These are phyloP conservation scores for Pollimyrus isidori DNA, from an alignment of 2,113 vertebrate species.

Conservation along the genomic window DNA sequence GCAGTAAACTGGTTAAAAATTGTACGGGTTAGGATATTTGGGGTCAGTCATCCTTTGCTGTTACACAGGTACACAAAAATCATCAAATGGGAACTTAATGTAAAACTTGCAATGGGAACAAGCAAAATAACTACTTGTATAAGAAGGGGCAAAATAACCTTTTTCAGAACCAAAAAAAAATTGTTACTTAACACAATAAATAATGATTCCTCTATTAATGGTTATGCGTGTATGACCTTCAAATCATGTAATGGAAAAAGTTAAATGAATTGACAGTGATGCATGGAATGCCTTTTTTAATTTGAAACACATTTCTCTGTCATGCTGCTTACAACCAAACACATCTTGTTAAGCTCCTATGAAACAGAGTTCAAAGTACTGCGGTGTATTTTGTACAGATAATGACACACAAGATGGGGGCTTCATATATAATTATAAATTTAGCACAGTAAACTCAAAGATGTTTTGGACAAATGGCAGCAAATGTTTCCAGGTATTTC, in stretches of 20 bases:
- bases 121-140: not conserved
- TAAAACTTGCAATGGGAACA: not conserved
- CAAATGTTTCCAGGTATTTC: constrained; percentile 4
- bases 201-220: not conserved
- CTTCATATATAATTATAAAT: not conserved
- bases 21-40: not conserved
- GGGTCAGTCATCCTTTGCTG: not conserved
- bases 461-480: not conserved
- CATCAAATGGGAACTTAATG: not conserved
- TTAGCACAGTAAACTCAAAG: constrained; percentile 2
- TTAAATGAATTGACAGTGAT: not conserved
- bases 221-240: not conserved
- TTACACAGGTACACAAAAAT: not conserved
- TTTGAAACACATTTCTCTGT: not conserved
- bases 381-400: not conserved
- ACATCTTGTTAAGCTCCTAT: not conserved
- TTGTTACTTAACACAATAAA: not conserved
- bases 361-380: not conserved
- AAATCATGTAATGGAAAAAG: not conserved
- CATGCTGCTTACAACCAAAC: not conserved
- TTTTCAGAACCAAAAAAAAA: not conserved
- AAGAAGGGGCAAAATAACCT: not conserved
- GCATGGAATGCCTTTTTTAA: not conserved
- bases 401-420: not conserved
- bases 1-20: not conserved